phyloP scores from a whole-genome alignment of 1,140 invertebrate species.

The Dendrolimus kikuchii region DNA sequence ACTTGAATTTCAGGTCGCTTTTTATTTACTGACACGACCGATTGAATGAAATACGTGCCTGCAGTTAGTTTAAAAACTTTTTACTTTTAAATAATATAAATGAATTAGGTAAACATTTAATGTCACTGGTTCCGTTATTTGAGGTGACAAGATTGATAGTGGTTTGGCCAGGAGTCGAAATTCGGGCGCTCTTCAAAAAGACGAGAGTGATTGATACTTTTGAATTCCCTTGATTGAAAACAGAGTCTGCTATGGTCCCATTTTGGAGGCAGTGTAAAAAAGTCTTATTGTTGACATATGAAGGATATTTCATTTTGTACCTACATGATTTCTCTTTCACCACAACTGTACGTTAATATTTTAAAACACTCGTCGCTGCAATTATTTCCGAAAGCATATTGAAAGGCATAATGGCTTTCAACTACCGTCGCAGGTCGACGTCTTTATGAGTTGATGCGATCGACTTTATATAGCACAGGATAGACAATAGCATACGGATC shows the following conservation, averaged over 20 bases:
- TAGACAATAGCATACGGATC: slow-evolving; percentile 9
- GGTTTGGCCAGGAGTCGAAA: slow-evolving; percentile 19
- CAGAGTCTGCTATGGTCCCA: slow-evolving; percentile 19
- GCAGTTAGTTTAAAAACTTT: too few species aligned
- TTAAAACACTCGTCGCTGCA: too few species aligned
- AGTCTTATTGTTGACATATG: slow-evolving; percentile 5
- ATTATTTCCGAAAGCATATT: too few species aligned
- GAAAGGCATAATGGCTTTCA: too few species aligned
- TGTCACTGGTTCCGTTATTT: slow-evolving; percentile 31
- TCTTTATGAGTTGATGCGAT: too few species aligned
- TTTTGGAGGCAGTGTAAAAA: too few species aligned
- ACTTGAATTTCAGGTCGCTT: slow-evolving; percentile 5
- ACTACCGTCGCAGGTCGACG: too few species aligned
- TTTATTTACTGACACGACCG: background rate
- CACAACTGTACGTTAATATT: background rate
- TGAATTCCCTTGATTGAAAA: slow-evolving; percentile 32
- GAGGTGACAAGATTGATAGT: slow-evolving; percentile 51
- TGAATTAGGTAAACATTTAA: slow-evolving; percentile 12
- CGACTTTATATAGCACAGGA: background rate
- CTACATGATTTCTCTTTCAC: background rate
- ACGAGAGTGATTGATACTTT: slow-evolving; percentile 32
- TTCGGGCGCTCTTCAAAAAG: slow-evolving; percentile 38
- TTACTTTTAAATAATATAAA: background rate
- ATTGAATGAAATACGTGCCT: too few species aligned
- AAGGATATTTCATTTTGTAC: too few species aligned